Evolutionary conservation across 2,888 invertebrate genomes (phyloP), one percentile per base, ranked within the genome.

Genomic region (Rhopalosiphum nymphaeae): DNA sequence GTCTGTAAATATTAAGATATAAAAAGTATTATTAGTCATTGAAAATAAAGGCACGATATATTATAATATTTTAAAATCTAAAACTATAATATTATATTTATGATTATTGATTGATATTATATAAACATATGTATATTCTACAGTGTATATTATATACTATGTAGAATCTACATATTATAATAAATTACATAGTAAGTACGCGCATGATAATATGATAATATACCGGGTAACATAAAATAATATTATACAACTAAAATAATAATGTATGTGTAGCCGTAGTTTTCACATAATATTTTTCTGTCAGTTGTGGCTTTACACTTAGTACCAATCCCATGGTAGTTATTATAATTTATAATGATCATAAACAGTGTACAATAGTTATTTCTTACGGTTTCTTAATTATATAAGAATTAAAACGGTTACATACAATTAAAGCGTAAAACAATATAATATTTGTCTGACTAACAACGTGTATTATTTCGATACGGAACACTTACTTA

Each of bases 271-370:
- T 67, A 78, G 78, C 36, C 36, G 21, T 36, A 78, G 36, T 78
- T 78, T 78, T 36, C 78, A 78, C 78, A 36, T 78, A 36, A 36
- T 78, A 21, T 36, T 21, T 36, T 36, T 78, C 21, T 21, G 78
- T 36, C 78, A 0, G 53, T 21, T 53, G 5, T 53, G 53, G 16
- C 16, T 78, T 21, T 36, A 36, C 36, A 78, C 78, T 78, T 36
- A 4, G 67, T 67, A 78, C 78, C 78, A 78, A 42, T 78, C 21
- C 36, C 3, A 42, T 78, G 78, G 78, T 78, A 25, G 78, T 78
- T 78, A 78, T 78, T 21, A 36, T 78, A 67, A n/a, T 67, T n/a
- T 67, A 67, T n/a, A 78, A 78, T 78, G 78, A 78, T 36, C 78
- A 25, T 78, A 36, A 78, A 36, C 36, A 36, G 78, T 78, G 21